Conservation (phyloP, 1,140 invertebrate genomes). For the Drosophila oshimai region DNA sequence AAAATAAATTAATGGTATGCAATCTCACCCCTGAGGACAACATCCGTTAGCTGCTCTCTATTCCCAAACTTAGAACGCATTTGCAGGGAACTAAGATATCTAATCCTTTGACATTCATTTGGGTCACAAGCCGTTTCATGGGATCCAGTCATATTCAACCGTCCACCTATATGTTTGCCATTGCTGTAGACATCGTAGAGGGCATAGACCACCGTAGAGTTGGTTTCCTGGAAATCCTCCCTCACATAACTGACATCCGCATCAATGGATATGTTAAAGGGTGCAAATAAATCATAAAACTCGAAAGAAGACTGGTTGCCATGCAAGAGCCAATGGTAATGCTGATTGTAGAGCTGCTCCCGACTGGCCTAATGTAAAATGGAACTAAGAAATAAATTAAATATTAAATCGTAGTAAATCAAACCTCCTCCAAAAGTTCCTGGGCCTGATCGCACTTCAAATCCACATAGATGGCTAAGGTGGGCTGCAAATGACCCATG, state of each 20-base stretch:
- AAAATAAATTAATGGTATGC: not conserved
- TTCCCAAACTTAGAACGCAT: conserved; percentile 55
- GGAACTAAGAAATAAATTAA: not conserved
- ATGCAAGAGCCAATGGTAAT: conserved; percentile 73
- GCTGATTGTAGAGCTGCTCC: conserved; percentile 58
- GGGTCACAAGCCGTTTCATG: conserved; percentile 47
- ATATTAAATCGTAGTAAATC: not conserved
- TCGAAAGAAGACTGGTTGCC: not conserved
- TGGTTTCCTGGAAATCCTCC: not conserved
- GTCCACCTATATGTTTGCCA: conserved; percentile 64
- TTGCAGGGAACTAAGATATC: conserved; percentile 52
- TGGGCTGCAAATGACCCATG: conserved; percentile 48
- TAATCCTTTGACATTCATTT: conserved; percentile 3
- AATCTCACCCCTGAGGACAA: conserved; percentile 41
- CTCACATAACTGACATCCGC: conserved; percentile 58
- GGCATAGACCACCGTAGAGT: conserved; percentile 1
- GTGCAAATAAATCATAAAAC: conserved; percentile 38
- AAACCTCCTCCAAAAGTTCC: conserved; percentile 43
- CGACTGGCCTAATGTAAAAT: conserved; percentile 35
- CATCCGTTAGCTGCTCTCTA: conserved; percentile 56
- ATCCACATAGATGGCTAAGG: conserved; percentile 64
- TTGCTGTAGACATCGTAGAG: conserved; percentile 75
- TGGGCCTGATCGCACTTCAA: conserved; percentile 38
- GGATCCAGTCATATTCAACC: conserved; percentile 64
- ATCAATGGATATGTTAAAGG: conserved; percentile 65